These are phyloP conservation scores for Anoura caudifer DNA, from an alignment of 2,113 vertebrate genomes.

Conservation along the genomic window DNA sequence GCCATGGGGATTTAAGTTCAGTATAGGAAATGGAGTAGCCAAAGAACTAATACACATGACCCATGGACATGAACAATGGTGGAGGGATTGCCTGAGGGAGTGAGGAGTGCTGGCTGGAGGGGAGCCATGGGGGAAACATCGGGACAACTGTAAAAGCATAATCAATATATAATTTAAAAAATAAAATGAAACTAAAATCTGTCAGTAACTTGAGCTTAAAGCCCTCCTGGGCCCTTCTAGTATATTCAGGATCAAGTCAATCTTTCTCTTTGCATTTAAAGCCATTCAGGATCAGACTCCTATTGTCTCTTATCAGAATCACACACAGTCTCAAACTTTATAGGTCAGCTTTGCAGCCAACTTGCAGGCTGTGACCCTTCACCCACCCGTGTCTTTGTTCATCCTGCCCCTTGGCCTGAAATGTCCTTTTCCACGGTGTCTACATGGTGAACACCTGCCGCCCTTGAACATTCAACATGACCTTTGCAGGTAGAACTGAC, in stretches of 20 bases:
- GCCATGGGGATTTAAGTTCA: too few relatives aligned
- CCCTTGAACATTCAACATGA: not conserved
- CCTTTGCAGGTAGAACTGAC: not conserved
- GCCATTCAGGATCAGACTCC: not conserved
- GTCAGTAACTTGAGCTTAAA: not conserved
- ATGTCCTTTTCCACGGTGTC: not conserved
- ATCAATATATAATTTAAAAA: too few relatives aligned
- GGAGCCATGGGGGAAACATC: too few relatives aligned
- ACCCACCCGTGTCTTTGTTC: not conserved
- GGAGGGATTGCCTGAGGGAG: too few relatives aligned
- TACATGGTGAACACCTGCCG: not conserved
- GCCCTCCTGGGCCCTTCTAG: not conserved
- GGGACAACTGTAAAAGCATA: too few relatives aligned
- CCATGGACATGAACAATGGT: too few relatives aligned
- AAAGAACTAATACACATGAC: too few relatives aligned
- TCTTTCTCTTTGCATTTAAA: not conserved
- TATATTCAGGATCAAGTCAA: not conserved
- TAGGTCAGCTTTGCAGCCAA: not conserved
- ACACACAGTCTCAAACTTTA: not conserved
- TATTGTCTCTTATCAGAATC: not conserved
- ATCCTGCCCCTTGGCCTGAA: not conserved
- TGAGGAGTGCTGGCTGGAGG: too few relatives aligned
- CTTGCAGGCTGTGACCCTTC: not conserved
- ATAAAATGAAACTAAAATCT: not conserved
- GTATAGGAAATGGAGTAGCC: too few relatives aligned